Percentiles rank a stretch among this genome's conserved stretches.
phyloP scores from a whole-genome alignment of 2,888 invertebrate genomes.

The Athrips mouffetella region DNA sequence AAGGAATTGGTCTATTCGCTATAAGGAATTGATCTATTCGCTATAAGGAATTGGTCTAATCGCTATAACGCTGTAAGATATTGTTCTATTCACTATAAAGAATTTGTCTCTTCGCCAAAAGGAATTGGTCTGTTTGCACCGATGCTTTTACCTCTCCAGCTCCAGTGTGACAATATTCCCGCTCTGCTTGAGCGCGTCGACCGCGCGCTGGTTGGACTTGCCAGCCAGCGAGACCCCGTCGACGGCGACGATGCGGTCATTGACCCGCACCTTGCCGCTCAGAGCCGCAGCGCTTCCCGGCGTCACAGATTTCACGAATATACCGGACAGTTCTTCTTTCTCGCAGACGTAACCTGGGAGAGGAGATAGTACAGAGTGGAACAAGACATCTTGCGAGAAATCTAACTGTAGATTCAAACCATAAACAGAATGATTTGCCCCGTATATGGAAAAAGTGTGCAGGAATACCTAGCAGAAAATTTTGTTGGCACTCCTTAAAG shows the following conservation, averaged over 20 bases:
- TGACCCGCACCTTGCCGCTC: slow-evolving; percentile 95
- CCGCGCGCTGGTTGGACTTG: slow-evolving; percentile 97
- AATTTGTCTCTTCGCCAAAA: neutral
- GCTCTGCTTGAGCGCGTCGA: slow-evolving; percentile 96
- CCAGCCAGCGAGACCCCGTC: slow-evolving; percentile 96
- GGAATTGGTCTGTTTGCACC: neutral
- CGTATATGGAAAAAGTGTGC: no score
- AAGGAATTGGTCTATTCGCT: no score
- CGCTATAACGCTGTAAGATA: no score
- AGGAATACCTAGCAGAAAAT: no score
- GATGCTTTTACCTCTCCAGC: slow-evolving; percentile 81
- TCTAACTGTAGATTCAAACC: no score
- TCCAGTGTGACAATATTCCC: slow-evolving; percentile 93
- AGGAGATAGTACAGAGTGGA: neutral
- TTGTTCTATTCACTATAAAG: no score
- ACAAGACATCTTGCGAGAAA: neutral
- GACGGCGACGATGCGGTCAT: slow-evolving; percentile 99
- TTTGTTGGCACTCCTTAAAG: no score
- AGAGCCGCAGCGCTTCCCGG: slow-evolving; percentile 96
- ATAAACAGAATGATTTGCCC: no score
- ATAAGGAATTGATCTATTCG: no score
- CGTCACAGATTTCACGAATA: slow-evolving; percentile 98
- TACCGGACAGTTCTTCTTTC: slow-evolving; percentile 98
- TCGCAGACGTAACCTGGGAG: slow-evolving; percentile 92
- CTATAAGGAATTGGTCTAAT: no score